These are phyloP conservation scores for Trachurus trachurus DNA, from an alignment of 2,797 vertebrate genomes.

Conservation along the genomic window DNA sequence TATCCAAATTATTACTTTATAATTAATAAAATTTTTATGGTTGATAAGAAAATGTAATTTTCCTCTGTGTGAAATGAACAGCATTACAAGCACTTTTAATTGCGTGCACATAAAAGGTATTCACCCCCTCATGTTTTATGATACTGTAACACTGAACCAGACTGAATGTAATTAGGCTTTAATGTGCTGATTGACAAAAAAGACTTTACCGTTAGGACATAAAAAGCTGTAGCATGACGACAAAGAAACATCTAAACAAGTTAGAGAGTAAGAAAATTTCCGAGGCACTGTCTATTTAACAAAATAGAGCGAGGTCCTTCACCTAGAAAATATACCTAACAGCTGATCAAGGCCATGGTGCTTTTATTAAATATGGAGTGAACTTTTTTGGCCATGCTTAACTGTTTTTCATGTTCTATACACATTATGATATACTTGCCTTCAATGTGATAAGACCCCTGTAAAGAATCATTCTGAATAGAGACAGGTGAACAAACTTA, in stretches of 20 bases:
- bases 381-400: constrained; percentile 1
- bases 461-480: constrained; percentile 6
- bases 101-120: not conserved
- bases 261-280: not conserved
- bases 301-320: constrained; percentile 9
- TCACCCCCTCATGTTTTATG: not conserved
- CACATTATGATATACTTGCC: constrained; percentile 2
- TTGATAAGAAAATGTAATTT: constrained; percentile 65
- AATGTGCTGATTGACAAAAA: not conserved
- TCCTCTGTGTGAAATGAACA: constrained; percentile 43
- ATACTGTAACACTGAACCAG: not conserved
- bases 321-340: not conserved
- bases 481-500: not conserved
- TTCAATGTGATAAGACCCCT: constrained; percentile 3
- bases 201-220: not conserved
- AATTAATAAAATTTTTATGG: constrained; percentile 76
- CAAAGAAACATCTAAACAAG: constrained; percentile 1
- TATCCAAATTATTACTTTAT: constrained; percentile 70
- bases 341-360: constrained; percentile 2
- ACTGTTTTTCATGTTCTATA: not conserved
- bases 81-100: not conserved
- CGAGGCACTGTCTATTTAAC: constrained; percentile 1
- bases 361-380: constrained; percentile 13
- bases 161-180: not conserved
- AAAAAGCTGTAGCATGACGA: not conserved